Evolutionary conservation across 1,140 invertebrate genomes (phyloP), one percentile per base, ranked within the genome.

Genomic region (Mesaphorura yosii): DNA sequence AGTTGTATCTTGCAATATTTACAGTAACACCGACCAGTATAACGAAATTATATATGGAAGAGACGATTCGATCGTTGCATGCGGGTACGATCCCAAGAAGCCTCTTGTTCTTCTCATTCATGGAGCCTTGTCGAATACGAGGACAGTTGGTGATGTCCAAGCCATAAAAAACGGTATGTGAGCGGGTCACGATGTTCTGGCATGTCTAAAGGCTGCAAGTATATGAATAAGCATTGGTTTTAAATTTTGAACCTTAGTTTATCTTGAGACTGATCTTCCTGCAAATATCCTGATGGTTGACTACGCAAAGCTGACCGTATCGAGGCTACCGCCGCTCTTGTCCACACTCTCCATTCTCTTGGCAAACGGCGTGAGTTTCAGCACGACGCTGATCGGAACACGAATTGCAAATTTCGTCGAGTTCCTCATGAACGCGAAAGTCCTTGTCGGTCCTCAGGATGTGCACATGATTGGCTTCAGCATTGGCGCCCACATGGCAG

Each of bases 381-480:
- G n/a, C n/a, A n/a, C n/a, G 10, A n/a, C 10, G n/a, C 10, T 34
- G 10, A 20, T 42, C 6, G 40, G 40, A 42, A 20, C 40, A 42
- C 15, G 20, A 42, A 17, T 20, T n/a, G 20, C 12, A 15, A 20
- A 6, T 7, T 20, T 42, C 10, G 22, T 42, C 17, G 20, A 10
- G 10, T 42, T 42, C 40, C 40, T 42, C 10, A 42, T 7, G 10
- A 42, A 42, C 10, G 12, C 12, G 10, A 17, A 20, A 42, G 40
- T 6, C 6, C 7, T 42, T 12, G 10, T 7, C 7, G 6, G 22
- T 42, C 17, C 17, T 17, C 7, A 12, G 40, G 27, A 28, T 42
- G 53, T 57, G 19, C 55, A 57, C 39, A 22, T 57, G 27, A 6
- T 57, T 15, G 55, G 55, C n/a, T 53, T 53, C 50, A 57, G 55